Conservation (phyloP, 2,888 invertebrate genomes). For the Sarcophaga rosellei region DNA sequence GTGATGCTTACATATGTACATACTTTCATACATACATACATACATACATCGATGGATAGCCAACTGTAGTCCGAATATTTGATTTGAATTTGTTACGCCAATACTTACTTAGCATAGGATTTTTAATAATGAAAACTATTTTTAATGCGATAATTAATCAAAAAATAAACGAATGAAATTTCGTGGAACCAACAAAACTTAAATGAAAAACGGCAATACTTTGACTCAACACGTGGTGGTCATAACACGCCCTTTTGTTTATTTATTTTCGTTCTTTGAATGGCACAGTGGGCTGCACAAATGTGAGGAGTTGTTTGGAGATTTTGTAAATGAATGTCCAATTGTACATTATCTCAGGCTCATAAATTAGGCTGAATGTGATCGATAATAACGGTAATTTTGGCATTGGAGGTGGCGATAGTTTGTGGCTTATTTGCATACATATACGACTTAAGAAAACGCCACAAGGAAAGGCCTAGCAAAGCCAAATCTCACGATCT, state of each 20-base stretch:
- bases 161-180: constrained; percentile 10
- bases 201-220: constrained; percentile 11
- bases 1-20: not conserved
- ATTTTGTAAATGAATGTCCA: not conserved
- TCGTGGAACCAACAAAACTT: no score
- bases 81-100: constrained; percentile 10
- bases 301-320: not conserved
- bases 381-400: no score
- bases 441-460: no score
- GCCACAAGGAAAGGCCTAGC: no score
- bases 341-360: no score
- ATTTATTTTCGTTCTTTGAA: not conserved
- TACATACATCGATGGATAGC: no score
- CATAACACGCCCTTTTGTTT: constrained; percentile 22
- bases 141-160: constrained; percentile 55
- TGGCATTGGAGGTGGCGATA: no score
- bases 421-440: no score
- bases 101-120: constrained; percentile 5
- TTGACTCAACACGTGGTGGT: constrained; percentile 48
- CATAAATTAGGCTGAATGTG: no score
- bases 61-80: not conserved
- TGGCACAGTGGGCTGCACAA: constrained; percentile 32
- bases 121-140: constrained; percentile 53
- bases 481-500: no score
- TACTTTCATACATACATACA: no score